Conservation (phyloP, 1,140 invertebrate species). For the Psilanteris sp. region DNA sequence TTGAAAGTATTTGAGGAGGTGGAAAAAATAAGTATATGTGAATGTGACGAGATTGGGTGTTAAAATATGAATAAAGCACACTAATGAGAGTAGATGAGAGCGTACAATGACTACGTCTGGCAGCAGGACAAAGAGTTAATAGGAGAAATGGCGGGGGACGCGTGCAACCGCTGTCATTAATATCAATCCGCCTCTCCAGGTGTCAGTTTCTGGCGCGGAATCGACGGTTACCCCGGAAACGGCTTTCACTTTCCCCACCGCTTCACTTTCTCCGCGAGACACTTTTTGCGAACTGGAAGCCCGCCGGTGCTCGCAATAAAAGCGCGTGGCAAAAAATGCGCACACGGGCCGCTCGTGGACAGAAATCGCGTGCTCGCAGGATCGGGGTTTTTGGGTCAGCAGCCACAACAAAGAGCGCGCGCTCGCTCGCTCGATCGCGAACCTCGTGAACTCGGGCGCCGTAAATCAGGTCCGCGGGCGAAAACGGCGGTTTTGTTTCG, state of each 20-base stretch:
- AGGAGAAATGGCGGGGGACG: neutral
- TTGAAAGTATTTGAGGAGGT: no score
- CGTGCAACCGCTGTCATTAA: slow-evolving; percentile 53
- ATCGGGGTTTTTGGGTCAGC: slow-evolving; percentile 47
- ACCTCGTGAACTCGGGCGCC: slow-evolving; percentile 21
- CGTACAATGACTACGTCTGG: no score
- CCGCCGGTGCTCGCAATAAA: slow-evolving; percentile 28
- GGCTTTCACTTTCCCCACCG: slow-evolving; percentile 77
- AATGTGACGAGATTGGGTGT: no score
- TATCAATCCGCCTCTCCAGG: slow-evolving; percentile 64
- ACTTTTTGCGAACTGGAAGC: slow-evolving; percentile 43
- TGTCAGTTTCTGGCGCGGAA: slow-evolving; percentile 60
- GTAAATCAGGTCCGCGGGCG: neutral
- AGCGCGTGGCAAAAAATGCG: slow-evolving; percentile 23
- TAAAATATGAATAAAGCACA: no score
- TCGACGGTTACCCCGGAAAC: slow-evolving; percentile 73
- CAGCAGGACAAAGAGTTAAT: no score
- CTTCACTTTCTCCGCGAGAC: slow-evolving; percentile 43
- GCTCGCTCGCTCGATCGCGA: slow-evolving; percentile 20
- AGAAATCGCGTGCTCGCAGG: slow-evolving; percentile 14
- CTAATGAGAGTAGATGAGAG: no score
- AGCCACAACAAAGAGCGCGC: slow-evolving; percentile 29
- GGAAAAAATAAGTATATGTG: no score
- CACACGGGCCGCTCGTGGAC: neutral
- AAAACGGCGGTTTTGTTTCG: no score